These are phyloP conservation scores for Mellilla xanthometata DNA, from an alignment of 2,888 invertebrate species.

Conservation along the genomic window DNA sequence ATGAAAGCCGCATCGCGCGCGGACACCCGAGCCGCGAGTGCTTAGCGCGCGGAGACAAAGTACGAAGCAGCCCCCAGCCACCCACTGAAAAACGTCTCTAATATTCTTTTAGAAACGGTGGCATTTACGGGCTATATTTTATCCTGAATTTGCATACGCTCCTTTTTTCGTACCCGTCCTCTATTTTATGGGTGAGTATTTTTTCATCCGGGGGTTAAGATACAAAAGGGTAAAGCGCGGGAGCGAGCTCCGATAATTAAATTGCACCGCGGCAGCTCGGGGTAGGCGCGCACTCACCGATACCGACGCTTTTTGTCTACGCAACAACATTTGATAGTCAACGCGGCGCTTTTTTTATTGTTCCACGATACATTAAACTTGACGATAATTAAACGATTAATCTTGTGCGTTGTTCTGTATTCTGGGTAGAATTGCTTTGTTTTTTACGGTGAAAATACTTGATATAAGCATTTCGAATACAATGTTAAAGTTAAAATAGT, in stretches of 20 bases:
- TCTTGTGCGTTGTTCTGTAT: slow-evolving; percentile 38
- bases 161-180: slow-evolving; percentile 82
- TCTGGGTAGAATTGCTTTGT: slow-evolving; percentile 13
- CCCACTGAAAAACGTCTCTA: slow-evolving; percentile 84
- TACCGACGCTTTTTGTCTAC: slow-evolving; percentile 20
- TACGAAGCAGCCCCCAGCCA: slow-evolving; percentile 79
- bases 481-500: too few relatives aligned
- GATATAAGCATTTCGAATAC: too few relatives aligned
- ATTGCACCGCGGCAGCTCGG: slow-evolving; percentile 66
- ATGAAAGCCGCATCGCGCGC: slow-evolving; percentile 72
- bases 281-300: slow-evolving; percentile 22
- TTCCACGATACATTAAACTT: slow-evolving; percentile 57
- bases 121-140: slow-evolving; percentile 84
- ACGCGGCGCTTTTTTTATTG: slow-evolving; percentile 36
- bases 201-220: slow-evolving; percentile 82
- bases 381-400: slow-evolving; percentile 56
- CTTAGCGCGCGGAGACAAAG: slow-evolving; percentile 80
- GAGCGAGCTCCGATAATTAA: slow-evolving; percentile 78
- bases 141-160: slow-evolving; percentile 84
- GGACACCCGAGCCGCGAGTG: slow-evolving; percentile 75
- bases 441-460: slow-evolving; percentile 14
- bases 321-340: slow-evolving; percentile 20
- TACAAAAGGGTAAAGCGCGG: slow-evolving; percentile 83
- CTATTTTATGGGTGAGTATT: slow-evolving; percentile 83
- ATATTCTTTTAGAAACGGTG: slow-evolving; percentile 84